A percentile compares a stretch with the other conserved stretches of the same genome.
phyloP scores from a whole-genome alignment of 2,888 invertebrate species.

The Horisme vitalbata region DNA sequence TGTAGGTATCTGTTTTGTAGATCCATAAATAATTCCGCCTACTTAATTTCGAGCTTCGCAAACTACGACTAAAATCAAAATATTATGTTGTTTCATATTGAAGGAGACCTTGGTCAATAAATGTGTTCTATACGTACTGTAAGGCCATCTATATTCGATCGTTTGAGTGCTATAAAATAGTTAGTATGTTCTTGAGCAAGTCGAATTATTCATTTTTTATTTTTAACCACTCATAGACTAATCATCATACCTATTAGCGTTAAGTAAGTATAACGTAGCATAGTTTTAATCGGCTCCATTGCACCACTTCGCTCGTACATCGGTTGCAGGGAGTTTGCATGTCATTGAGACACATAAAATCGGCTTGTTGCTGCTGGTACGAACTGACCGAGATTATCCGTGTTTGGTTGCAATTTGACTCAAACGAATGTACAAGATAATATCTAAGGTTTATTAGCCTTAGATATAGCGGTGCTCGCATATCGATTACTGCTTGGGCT shows the following conservation, averaged over 20 bases:
- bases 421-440: slow-evolving; percentile 5
- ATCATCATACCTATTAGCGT: slow-evolving; percentile 17
- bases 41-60: not conserved
- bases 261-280: slow-evolving; percentile 45
- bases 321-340: slow-evolving; percentile 55
- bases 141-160: not conserved
- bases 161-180: not conserved
- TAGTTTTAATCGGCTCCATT: slow-evolving; percentile 69
- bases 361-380: slow-evolving; percentile 9
- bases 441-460: no score
- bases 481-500: not conserved
- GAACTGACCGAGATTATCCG: slow-evolving; percentile 10
- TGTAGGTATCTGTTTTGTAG: not conserved
- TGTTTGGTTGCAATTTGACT: slow-evolving; percentile 17
- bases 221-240: slow-evolving; percentile 7
- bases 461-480: slow-evolving; percentile 3
- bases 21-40: slow-evolving; percentile 5
- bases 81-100: slow-evolving; percentile 3
- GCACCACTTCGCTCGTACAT: slow-evolving; percentile 76
- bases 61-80: not conserved
- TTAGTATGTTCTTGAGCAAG: slow-evolving; percentile 3
- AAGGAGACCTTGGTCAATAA: slow-evolving; percentile 25
- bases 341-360: slow-evolving; percentile 28
- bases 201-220: slow-evolving; percentile 24
- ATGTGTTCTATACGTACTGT: not conserved